phyloP scores from a whole-genome alignment of 35 echinoderm and acorn worm genomes.

The Heliocidaris tuberculata region DNA sequence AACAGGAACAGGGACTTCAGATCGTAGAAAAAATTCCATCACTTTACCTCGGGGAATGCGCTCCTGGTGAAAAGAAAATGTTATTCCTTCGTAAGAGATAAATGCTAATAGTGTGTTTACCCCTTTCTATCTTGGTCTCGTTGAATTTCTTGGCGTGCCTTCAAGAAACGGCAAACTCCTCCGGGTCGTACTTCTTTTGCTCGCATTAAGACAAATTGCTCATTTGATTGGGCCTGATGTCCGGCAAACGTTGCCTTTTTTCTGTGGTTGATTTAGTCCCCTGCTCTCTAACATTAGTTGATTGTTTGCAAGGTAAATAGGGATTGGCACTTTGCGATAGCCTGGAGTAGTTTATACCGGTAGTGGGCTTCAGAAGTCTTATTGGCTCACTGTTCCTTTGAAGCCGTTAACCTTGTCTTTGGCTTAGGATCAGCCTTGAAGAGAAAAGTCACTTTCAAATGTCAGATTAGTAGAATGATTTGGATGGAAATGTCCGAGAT shows the following conservation, averaged over 20 bases:
- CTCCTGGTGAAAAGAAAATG: not conserved
- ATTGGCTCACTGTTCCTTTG: not conserved
- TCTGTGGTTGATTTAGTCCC: not conserved
- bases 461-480: not conserved
- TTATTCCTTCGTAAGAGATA: not conserved
- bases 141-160: not conserved
- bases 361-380: not conserved
- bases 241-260: not conserved
- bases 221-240: not conserved
- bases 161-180: not conserved
- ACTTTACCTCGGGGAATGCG: not conserved
- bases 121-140: not conserved
- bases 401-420: not conserved
- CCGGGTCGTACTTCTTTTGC: not conserved
- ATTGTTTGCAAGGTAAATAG: conserved; percentile 5
- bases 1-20: not conserved
- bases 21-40: not conserved
- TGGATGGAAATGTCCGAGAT: not conserved
- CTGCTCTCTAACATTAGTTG: not conserved
- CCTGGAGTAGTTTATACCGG: not conserved
- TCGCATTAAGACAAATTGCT: conserved; percentile 1
- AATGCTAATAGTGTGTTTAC: conserved; percentile 7
- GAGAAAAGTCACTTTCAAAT: not conserved
- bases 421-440: not conserved
- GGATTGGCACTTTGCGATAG: not conserved